A percentile compares a stretch with the other conserved stretches of the same genome.
These are phyloP conservation scores for Drosophila persimilis DNA, from an alignment of 1,140 invertebrate species.

Conservation along the genomic window DNA sequence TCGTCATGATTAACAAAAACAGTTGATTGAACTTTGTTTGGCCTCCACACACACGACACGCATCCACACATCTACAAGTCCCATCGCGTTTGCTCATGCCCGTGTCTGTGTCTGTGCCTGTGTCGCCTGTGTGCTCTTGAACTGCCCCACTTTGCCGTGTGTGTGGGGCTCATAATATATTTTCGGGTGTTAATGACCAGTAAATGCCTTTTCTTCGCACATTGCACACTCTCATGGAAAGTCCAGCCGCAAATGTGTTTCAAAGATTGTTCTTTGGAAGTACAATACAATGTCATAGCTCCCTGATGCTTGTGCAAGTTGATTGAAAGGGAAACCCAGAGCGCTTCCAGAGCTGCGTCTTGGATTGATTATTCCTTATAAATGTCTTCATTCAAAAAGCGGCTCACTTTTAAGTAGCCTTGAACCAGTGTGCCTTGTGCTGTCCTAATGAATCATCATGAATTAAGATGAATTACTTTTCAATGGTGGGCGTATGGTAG, in stretches of 20 bases:
- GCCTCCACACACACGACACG: conserved; percentile 37
- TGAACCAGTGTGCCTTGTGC: too few relatives aligned
- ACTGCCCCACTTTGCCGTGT: conserved; percentile 53
- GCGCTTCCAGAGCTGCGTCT: too few relatives aligned
- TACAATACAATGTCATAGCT: too few relatives aligned
- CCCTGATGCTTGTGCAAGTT: too few relatives aligned
- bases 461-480: conserved; percentile 10
- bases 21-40: conserved; percentile 63
- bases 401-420: too few relatives aligned
- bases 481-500: conserved; percentile 30
- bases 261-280: conserved; percentile 13
- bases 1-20: conserved; percentile 53
- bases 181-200: conserved; percentile 61
- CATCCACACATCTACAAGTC: conserved; percentile 2
- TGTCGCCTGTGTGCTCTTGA: conserved; percentile 21
- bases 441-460: too few relatives aligned
- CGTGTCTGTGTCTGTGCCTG: conserved; percentile 8
- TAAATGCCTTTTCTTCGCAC: conserved; percentile 23
- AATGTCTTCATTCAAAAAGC: too few relatives aligned
- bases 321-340: too few relatives aligned
- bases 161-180: conserved; percentile 43
- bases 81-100: conserved; percentile 22
- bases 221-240: conserved; percentile 11
- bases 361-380: too few relatives aligned
- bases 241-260: conserved; percentile 30